Evolutionary conservation across 1,140 invertebrate species (phyloP).

Genomic region (Dreissena polymorpha): DNA sequence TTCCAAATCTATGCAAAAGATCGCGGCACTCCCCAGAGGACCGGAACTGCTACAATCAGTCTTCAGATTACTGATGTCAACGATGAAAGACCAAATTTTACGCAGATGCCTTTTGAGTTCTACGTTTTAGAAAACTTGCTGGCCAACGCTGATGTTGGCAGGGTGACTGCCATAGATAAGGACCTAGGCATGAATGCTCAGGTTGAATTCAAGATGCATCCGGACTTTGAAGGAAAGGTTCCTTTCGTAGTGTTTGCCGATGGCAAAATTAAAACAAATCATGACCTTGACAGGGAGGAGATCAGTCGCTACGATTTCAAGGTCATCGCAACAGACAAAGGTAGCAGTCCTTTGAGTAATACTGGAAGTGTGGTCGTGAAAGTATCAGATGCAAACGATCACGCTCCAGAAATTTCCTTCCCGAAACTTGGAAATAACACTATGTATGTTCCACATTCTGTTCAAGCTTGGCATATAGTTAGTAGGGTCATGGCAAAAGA

Average conservation of each 20-base stretch:
- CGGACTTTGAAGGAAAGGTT: conserved; percentile 13
- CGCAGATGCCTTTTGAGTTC: conserved; percentile 50
- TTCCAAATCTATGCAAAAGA: conserved; percentile 45
- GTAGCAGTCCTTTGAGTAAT: conserved; percentile 65
- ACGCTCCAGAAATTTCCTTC: conserved; percentile 38
- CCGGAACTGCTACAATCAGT: conserved; percentile 41
- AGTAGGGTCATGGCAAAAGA: conserved; percentile 17
- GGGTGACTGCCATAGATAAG: conserved; percentile 34
- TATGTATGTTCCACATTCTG: not conserved
- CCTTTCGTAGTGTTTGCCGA: conserved; percentile 53
- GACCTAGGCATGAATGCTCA: conserved; percentile 49
- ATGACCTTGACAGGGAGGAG: conserved; percentile 88
- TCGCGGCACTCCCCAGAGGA: conserved; percentile 10
- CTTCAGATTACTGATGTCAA: conserved; percentile 65
- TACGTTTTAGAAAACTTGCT: conserved; percentile 56
- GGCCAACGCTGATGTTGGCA: conserved; percentile 49
- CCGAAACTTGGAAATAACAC: conserved; percentile 45
- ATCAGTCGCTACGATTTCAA: conserved; percentile 87
- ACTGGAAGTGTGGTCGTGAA: conserved; percentile 89
- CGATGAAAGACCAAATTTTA: conserved; percentile 63
- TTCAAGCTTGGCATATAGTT: conserved; percentile 34
- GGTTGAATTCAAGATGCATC: conserved; percentile 44
- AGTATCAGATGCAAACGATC: conserved; percentile 80
- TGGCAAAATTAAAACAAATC: conserved; percentile 48
- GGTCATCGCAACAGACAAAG: conserved; percentile 80